These are phyloP conservation scores for Ochlodes sylvanus DNA, from an alignment of 2,888 invertebrate genomes.

Conservation along the genomic window DNA sequence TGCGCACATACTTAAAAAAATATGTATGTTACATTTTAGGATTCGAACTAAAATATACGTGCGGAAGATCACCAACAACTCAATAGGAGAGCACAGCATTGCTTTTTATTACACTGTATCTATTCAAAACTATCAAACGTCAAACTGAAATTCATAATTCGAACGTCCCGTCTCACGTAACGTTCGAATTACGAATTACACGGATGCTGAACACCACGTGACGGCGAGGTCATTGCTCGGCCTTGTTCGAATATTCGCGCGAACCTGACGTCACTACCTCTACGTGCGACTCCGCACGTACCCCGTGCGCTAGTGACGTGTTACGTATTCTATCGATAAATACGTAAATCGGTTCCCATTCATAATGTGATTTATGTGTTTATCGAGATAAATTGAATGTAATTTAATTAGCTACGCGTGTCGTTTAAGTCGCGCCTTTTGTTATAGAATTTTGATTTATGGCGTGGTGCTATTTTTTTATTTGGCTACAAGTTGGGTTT, in stretches of 20 bases:
- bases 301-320: constrained; percentile 63
- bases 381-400: constrained; percentile 15
- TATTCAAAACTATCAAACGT: background rate
- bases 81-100: no score
- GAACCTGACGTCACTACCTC: constrained; percentile 58
- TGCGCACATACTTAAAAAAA: no score
- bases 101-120: no score
- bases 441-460: constrained; percentile 13
- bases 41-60: no score
- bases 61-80: no score
- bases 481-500: no score
- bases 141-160: constrained; percentile 6
- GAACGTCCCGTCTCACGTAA: background rate
- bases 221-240: constrained; percentile 70
- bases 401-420: constrained; percentile 1
- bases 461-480: background rate
- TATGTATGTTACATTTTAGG: no score
- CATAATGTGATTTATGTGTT: constrained; percentile 18
- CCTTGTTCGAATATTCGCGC: constrained; percentile 76
- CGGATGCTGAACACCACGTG: constrained; percentile 35
- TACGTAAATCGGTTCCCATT: background rate
- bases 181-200: background rate
- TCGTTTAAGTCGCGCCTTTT: constrained; percentile 13
- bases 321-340: constrained; percentile 52
- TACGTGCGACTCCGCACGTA: constrained; percentile 76